phyloP scores from a whole-genome alignment of 2,113 vertebrate species.

The Daboia siamensis region DNA sequence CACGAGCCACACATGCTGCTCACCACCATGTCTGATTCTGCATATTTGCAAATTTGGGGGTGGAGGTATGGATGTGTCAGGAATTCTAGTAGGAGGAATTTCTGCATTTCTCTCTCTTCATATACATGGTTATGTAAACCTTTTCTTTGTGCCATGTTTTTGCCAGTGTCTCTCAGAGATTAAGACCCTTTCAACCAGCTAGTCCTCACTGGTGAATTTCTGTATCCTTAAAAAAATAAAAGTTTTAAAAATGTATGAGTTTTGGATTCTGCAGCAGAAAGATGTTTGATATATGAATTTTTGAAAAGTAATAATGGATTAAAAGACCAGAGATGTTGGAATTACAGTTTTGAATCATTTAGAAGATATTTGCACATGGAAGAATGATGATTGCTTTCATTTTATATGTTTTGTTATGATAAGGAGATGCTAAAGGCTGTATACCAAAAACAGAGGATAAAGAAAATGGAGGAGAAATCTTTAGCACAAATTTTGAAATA shows the following conservation, averaged over 20 bases:
- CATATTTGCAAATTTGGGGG: background rate
- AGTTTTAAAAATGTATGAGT: too few relatives aligned
- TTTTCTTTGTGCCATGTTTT: background rate
- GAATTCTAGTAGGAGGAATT: background rate
- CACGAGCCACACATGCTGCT: background rate
- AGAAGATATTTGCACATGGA: background rate
- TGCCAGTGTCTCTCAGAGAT: background rate
- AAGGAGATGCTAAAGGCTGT: background rate
- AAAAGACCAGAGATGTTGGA: background rate
- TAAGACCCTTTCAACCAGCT: too few relatives aligned
- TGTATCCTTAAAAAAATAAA: background rate
- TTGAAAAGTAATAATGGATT: too few relatives aligned
- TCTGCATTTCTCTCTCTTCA: background rate
- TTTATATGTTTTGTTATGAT: background rate
- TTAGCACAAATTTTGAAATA: too few relatives aligned
- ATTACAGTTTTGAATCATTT: background rate
- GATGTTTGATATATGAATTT: too few relatives aligned
- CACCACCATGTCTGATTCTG: background rate
- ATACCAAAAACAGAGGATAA: background rate
- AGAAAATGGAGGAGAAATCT: too few relatives aligned
- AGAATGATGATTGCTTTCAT: background rate
- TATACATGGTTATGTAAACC: background rate
- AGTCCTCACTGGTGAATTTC: background rate
- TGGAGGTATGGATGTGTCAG: background rate
- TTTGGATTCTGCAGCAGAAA: too few relatives aligned